Conservation (phyloP, 2,888 invertebrate species). For the Apeira syringaria region DNA sequence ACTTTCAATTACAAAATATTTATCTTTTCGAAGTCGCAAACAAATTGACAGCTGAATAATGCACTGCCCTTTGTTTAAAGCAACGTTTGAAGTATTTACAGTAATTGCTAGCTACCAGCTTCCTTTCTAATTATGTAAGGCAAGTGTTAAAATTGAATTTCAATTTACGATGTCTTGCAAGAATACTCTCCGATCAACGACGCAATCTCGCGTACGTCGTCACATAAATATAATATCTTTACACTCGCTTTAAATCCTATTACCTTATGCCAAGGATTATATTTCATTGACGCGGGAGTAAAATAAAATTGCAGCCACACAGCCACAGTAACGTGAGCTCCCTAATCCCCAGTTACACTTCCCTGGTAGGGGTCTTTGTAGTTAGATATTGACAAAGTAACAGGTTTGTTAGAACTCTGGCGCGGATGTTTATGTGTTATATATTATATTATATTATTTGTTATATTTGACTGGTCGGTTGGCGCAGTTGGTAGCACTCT, state of each 20-base stretch:
- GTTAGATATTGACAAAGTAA: neutral
- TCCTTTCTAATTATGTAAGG: constrained; percentile 5
- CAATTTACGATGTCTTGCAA: neutral
- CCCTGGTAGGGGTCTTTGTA: neutral
- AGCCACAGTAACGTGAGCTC: neutral
- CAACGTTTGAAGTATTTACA: neutral
- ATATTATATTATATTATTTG: too few relatives aligned
- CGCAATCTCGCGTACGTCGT: neutral
- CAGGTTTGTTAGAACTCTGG: neutral
- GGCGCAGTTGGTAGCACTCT: too few relatives aligned
- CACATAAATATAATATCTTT: neutral
- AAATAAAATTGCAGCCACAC: neutral
- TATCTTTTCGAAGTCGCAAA: neutral
- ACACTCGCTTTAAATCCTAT: neutral
- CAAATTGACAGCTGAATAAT: neutral
- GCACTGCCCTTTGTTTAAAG: neutral
- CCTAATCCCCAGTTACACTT: neutral
- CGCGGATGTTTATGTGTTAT: neutral
- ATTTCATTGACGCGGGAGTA: neutral
- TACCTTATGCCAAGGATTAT: neutral
- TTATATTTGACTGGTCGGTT: too few relatives aligned
- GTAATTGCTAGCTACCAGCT: neutral
- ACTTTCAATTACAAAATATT: too few relatives aligned
- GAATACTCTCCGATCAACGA: neutral
- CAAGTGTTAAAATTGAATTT: neutral